These are phyloP conservation scores for Charadrius vociferus DNA, from an alignment of 2,113 vertebrate species.

Conservation along the genomic window DNA sequence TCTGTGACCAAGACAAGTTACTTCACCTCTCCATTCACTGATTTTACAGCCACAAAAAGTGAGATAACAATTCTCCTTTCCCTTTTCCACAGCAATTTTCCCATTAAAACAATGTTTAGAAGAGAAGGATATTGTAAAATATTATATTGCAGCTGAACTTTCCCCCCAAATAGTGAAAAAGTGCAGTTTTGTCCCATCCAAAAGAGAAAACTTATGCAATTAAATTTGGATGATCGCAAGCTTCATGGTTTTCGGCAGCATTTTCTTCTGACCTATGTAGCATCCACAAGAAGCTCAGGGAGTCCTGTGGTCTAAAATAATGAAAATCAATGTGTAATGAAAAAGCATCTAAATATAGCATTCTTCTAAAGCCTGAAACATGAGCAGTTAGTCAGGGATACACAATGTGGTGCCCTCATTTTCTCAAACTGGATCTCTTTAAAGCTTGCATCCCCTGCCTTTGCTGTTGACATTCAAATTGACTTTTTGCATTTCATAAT, in stretches of 20 bases:
- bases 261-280: not conserved
- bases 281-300: not conserved
- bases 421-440: constrained; percentile 52
- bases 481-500: constrained; percentile 72
- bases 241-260: not conserved
- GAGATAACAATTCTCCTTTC: not conserved
- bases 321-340: not conserved
- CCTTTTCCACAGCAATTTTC: not conserved
- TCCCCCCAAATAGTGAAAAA: not conserved
- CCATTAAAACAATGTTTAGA: not conserved
- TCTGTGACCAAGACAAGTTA: not conserved
- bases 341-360: not conserved
- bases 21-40: not conserved
- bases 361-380: not conserved
- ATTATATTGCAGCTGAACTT: not conserved
- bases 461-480: constrained; percentile 73
- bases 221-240: not conserved
- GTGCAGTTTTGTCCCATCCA: not conserved
- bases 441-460: constrained; percentile 24
- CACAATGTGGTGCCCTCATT: constrained; percentile 37
- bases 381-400: not conserved
- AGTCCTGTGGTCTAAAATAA: not conserved
- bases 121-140: not conserved
- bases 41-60: not conserved
- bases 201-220: not conserved